Base-by-base conservation (phyloP, 1,140 invertebrate genomes). In the Drosophila micromelanica region DNA sequence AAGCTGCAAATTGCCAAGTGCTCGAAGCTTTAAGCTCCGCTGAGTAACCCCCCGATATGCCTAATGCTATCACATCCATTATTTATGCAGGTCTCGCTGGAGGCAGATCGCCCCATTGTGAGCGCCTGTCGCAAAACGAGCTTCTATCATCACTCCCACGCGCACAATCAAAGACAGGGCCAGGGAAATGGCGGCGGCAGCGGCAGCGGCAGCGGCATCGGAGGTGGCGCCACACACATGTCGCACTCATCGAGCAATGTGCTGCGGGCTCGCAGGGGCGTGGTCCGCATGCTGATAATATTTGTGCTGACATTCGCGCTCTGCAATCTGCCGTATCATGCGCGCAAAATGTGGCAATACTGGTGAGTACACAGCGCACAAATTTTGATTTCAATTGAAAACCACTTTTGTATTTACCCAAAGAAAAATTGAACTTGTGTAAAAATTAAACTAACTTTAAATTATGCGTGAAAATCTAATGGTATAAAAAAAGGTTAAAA, bases 321-420 rank as follows among this genome's bases (percentile, higher is more conserved):
- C 9, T 97, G 96, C 93, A 97, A 97, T 91, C 92, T 97, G 20
- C 97, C 97, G 0, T 96, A 96, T 92, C 97, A 97, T 92, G 95
- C 95, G 1, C 93, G 96, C 9, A 96, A 97, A 87, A 94, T 97
- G 92, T 96, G 96, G 95, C 95, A 96, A 79, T 94, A 95, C 76
- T 95, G 94, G 94, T 92, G 89, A 93, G 68, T 91, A 40, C 27
- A 20, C 30, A 30, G 48, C 7, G 9, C 32, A 13, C 5, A 52
- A 52, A n/a, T 40, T 35, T 35, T 8, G 6, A 35, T 8, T 27
- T 27, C 1, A 27, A 27, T 27, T 27, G 27, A 27, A 27, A 27
- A 27, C 27, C 5, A 5, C 5, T 27, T 27, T 27, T 6, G 2
- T 5, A 27, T 27, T 27, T 27, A 27, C 4, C 27, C 27, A 27